Evolutionary conservation across 2,113 vertebrate genomes (phyloP).

Genomic region (Phyllostomus hastatus): DNA sequence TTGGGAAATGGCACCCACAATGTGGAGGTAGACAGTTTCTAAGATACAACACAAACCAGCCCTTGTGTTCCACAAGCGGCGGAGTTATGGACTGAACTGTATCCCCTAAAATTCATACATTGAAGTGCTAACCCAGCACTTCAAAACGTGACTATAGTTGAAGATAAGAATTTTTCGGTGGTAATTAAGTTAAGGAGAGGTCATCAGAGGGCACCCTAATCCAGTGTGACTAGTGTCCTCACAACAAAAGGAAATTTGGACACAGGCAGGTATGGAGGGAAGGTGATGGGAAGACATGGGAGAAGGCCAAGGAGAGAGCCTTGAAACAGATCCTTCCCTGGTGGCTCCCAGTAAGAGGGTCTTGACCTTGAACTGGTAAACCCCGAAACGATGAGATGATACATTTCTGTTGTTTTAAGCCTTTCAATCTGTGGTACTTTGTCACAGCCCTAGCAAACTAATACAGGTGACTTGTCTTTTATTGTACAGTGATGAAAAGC

Average conservation of each 20-base stretch:
- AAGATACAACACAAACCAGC: background rate
- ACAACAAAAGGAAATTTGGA: background rate
- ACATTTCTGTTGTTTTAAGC: background rate
- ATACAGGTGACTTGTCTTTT: background rate
- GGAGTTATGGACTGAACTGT: background rate
- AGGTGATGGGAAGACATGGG: background rate
- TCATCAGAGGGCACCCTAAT: background rate
- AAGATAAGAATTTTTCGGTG: background rate
- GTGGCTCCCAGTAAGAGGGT: rapidly evolving
- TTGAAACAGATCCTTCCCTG: background rate
- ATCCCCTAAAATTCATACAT: background rate
- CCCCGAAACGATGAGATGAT: background rate
- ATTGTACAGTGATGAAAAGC: background rate
- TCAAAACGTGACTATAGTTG: background rate
- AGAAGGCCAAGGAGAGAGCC: background rate
- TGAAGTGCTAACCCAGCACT: background rate
- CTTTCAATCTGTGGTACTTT: background rate
- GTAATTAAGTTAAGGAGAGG: background rate
- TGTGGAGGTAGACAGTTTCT: background rate
- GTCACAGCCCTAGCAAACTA: background rate
- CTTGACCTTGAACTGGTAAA: background rate
- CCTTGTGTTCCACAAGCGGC: background rate
- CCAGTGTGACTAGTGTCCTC: background rate
- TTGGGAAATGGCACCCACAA: background rate
- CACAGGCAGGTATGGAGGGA: background rate